Percentiles rank a stretch among this genome's conserved stretches.
Conservation (phyloP, 2,888 invertebrate species). For the Plagodis pulveraria region DNA sequence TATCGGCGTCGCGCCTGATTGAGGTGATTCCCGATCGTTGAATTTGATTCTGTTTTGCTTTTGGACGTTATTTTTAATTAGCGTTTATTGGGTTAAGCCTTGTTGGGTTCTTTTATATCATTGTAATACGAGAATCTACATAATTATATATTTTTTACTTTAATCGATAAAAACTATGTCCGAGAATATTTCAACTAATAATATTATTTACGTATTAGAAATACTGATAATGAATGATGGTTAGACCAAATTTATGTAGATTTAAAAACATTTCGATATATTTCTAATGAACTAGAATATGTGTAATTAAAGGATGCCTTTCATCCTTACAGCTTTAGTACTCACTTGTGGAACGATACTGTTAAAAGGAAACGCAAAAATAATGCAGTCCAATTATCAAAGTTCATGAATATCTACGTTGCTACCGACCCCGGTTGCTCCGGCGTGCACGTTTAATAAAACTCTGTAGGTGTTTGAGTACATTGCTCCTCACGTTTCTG, state of each 20-base stretch:
- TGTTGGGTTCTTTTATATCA: slow-evolving; percentile 10
- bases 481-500: slow-evolving; percentile 81
- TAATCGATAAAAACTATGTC: too few relatives aligned
- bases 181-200: neutral
- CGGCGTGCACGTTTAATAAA: slow-evolving; percentile 72
- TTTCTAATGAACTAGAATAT: too few relatives aligned
- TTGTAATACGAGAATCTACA: slow-evolving; percentile 1
- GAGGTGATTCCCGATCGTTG: slow-evolving; percentile 78
- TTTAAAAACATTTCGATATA: neutral
- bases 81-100: slow-evolving; percentile 45
- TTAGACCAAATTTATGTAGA: neutral
- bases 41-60: slow-evolving; percentile 71
- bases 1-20: slow-evolving; percentile 82
- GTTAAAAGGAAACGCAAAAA: slow-evolving; percentile 39
- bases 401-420: slow-evolving; percentile 41
- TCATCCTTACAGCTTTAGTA: too few relatives aligned
- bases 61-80: slow-evolving; percentile 66
- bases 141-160: neutral
- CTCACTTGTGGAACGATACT: slow-evolving; percentile 18
- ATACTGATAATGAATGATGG: neutral
- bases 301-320: too few relatives aligned
- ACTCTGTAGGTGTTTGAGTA: slow-evolving; percentile 82
- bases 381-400: slow-evolving; percentile 40
- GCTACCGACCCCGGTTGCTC: slow-evolving; percentile 22
- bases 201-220: neutral